phyloP scores from a whole-genome alignment of 2,797 vertebrate genomes.

The Crocodylus rhombifer region DNA sequence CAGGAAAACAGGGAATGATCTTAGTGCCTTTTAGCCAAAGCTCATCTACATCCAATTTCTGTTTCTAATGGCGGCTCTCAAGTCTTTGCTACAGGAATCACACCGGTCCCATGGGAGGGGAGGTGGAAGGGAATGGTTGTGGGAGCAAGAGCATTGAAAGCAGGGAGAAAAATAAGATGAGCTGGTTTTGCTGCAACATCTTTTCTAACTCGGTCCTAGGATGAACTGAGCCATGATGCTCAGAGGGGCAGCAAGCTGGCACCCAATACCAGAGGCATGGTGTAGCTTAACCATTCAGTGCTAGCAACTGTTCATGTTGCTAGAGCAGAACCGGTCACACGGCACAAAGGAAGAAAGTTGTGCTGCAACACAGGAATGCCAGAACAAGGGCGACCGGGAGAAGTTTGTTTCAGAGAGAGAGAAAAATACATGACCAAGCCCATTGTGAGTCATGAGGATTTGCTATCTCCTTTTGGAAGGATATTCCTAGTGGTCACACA shows the following conservation, averaged over 20 bases:
- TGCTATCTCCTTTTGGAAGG: not conserved
- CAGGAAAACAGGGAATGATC: constrained; percentile 31
- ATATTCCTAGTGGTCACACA: not conserved
- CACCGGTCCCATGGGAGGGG: not conserved
- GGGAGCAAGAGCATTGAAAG: too few species aligned
- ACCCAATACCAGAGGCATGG: fast-evolving
- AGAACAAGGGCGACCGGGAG: not conserved
- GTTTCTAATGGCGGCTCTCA: not conserved
- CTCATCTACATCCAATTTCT: constrained; percentile 28
- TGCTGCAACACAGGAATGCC: not conserved
- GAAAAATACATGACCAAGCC: not conserved
- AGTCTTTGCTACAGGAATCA: not conserved
- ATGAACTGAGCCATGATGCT: not conserved
- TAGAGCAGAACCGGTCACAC: not conserved
- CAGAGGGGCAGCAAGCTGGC: constrained; percentile 1
- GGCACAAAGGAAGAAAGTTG: not conserved
- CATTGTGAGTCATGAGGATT: not conserved
- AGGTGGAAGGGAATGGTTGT: not conserved
- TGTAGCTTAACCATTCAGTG: not conserved
- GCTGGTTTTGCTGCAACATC: not conserved
- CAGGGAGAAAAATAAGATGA: too few species aligned
- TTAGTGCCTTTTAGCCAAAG: constrained; percentile 41
- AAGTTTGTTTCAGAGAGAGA: not conserved
- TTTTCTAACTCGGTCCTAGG: not conserved
- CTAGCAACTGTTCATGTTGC: not conserved